A percentile compares a stretch with the other conserved stretches of the same genome.
These are phyloP conservation scores for Diadophis punctatus DNA, from an alignment of 2,113 vertebrate species.

Conservation along the genomic window DNA sequence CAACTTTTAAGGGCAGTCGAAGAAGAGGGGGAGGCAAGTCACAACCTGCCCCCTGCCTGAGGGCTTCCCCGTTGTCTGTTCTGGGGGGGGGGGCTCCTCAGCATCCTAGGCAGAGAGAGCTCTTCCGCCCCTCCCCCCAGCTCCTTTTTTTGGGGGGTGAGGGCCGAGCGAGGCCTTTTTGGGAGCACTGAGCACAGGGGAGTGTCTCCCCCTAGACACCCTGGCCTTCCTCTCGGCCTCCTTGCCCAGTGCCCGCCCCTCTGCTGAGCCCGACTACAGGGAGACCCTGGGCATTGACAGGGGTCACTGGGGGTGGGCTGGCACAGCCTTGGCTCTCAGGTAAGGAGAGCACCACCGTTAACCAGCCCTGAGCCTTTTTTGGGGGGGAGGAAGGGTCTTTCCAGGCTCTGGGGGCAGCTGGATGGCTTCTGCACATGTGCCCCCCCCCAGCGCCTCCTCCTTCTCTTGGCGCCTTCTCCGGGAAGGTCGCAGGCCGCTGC, in stretches of 20 bases:
- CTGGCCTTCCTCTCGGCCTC: neutral
- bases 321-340: neutral
- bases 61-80: too few species aligned
- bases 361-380: too few species aligned
- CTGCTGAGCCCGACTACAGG: neutral
- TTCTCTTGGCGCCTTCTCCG: neutral
- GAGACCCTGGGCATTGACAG: neutral
- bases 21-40: neutral
- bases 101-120: neutral
- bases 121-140: too few species aligned
- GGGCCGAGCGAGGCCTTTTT: neutral
- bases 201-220: too few species aligned
- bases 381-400: neutral
- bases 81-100: neutral
- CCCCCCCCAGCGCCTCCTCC: neutral
- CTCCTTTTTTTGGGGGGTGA: neutral
- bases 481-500: slow-evolving; percentile 8
- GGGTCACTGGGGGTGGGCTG: neutral
- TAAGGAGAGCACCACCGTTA: neutral
- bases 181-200: neutral
- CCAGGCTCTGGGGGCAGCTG: neutral
- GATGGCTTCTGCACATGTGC: neutral
- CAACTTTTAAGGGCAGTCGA: neutral
- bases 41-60: neutral
- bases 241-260: too few species aligned